A percentile compares a stretch with the other conserved stretches of the same genome.
Evolutionary conservation across 2,113 vertebrate genomes (phyloP).

Genomic region (Brachionichthys hirsutus): DNA sequence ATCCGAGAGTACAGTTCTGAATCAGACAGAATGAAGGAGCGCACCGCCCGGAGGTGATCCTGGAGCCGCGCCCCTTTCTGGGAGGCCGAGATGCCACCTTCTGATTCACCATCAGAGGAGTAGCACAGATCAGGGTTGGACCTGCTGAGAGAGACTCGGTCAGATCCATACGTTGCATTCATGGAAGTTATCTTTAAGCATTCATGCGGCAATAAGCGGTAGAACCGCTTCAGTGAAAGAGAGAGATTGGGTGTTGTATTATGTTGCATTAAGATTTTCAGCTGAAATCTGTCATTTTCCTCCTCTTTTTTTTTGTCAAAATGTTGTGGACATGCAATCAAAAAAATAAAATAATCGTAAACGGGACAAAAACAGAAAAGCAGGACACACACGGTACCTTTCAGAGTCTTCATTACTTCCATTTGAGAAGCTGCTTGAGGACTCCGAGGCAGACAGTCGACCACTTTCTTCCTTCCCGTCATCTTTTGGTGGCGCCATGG

Average conservation of each 20-base stretch:
- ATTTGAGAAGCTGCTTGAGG: conserved; percentile 75
- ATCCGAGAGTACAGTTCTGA: conserved; percentile 79
- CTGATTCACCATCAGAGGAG: conserved; percentile 75
- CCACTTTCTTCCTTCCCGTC: conserved; percentile 34
- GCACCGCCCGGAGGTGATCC: conserved; percentile 77
- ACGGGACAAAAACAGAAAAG: too few species aligned
- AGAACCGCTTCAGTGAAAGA: too few species aligned
- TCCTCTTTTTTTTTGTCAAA: background rate
- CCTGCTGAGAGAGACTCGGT: conserved; percentile 34
- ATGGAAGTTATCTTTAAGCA: background rate
- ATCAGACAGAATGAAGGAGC: conserved; percentile 81
- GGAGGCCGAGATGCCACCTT: conserved; percentile 76
- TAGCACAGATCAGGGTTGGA: conserved; percentile 77
- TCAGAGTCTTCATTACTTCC: conserved; percentile 81
- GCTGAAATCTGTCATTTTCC: too few species aligned
- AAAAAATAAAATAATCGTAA: too few species aligned
- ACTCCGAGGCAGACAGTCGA: conserved; percentile 78
- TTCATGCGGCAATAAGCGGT: background rate
- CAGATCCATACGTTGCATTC: background rate
- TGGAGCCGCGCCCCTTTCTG: conserved; percentile 75
- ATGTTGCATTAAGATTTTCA: too few species aligned
- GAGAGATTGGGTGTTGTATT: too few species aligned
- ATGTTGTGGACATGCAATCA: background rate
- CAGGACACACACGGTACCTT: conserved; percentile 63
- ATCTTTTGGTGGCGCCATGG: conserved; percentile 32